phyloP scores from a whole-genome alignment of 1,140 invertebrate species.

The Trichoplusia ni region DNA sequence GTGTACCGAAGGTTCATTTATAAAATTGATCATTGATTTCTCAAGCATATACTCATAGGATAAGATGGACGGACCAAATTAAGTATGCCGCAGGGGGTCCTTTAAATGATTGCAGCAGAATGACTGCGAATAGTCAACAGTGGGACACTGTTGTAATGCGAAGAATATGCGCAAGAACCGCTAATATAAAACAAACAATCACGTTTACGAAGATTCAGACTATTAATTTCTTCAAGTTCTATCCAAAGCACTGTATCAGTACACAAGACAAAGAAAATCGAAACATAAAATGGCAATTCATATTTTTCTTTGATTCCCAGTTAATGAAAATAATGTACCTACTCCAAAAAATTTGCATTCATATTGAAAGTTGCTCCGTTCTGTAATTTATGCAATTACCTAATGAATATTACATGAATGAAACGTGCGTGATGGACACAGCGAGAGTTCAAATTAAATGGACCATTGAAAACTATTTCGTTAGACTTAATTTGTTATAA shows the following conservation, averaged over 20 bases:
- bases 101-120: too few species aligned
- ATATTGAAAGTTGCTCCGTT: conserved; percentile 16
- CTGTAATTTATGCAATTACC: conserved; percentile 21
- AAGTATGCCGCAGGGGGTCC: too few species aligned
- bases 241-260: neutral
- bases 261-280: neutral
- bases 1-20: too few species aligned
- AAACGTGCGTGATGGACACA: neutral
- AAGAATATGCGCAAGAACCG: too few species aligned
- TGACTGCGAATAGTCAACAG: too few species aligned
- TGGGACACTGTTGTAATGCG: too few species aligned
- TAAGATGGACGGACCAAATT: too few species aligned
- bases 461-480: conserved; percentile 14
- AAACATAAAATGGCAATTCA: neutral
- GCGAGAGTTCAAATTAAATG: neutral
- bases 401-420: conserved; percentile 21
- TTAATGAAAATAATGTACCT: neutral
- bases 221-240: neutral
- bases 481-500: neutral
- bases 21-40: too few species aligned
- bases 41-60: too few species aligned
- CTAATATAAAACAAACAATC: too few species aligned
- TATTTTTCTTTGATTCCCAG: conserved; percentile 1
- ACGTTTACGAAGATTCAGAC: too few species aligned
- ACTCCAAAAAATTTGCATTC: conserved; percentile 2